These are phyloP conservation scores for Corythoichthys intestinalis DNA, from an alignment of 2,113 vertebrate species.

Conservation along the genomic window DNA sequence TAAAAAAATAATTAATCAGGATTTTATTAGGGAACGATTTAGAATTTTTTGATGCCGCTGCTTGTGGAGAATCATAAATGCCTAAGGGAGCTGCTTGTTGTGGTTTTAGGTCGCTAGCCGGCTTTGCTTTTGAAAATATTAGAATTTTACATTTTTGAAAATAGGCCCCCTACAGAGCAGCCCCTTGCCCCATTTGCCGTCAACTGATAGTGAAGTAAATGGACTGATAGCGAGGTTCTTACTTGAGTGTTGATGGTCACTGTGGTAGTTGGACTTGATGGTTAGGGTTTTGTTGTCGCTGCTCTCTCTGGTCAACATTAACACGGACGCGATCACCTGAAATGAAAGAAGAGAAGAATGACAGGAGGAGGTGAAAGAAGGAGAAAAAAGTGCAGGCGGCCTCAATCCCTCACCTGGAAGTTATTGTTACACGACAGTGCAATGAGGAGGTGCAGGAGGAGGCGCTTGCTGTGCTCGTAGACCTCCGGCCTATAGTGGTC, in stretches of 20 bases:
- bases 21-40: too few species aligned
- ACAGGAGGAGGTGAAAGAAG: too few species aligned
- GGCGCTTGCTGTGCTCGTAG: conserved; percentile 95
- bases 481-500: conserved; percentile 97
- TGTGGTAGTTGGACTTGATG: conserved; percentile 84
- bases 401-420: conserved; percentile 73
- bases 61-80: too few species aligned
- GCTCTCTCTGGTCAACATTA: conserved; percentile 91
- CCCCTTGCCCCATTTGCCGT: too few species aligned
- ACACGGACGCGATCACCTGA: conserved; percentile 85
- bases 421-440: conserved; percentile 92
- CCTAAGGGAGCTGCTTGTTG: too few species aligned
- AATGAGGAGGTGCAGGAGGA: conserved; percentile 93
- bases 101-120: too few species aligned
- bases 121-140: too few species aligned
- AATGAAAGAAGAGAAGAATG: background rate
- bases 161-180: too few species aligned
- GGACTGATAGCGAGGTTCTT: conserved; percentile 26
- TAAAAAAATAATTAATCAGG: too few species aligned
- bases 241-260: conserved; percentile 91
- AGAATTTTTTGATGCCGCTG: too few species aligned
- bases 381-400: background rate
- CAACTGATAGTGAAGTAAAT: too few species aligned
- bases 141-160: too few species aligned
- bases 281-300: conserved; percentile 92